Evolutionary conservation across 2,888 invertebrate genomes (phyloP).

Genomic region (Rhorus exstirpatorius): DNA sequence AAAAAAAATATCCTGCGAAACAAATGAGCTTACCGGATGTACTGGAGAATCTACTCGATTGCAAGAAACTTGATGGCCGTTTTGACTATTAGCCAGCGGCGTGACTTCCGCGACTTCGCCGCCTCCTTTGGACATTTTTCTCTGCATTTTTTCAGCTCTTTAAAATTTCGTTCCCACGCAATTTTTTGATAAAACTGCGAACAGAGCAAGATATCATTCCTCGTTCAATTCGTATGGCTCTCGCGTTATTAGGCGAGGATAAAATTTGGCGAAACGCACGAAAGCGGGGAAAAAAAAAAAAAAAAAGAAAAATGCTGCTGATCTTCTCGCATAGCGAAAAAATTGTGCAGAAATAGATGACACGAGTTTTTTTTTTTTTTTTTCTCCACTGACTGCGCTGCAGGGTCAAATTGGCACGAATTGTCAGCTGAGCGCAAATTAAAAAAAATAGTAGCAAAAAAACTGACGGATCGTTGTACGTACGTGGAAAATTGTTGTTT

Average conservation of each 20-base stretch:
- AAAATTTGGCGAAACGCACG: neutral
- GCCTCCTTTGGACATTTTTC: conserved; percentile 80
- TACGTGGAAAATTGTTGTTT: conserved; percentile 22
- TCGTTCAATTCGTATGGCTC: too few relatives aligned
- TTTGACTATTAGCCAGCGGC: conserved; percentile 69
- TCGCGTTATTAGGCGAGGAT: too few relatives aligned
- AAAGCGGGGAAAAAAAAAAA: too few relatives aligned
- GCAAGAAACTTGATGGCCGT: conserved; percentile 77
- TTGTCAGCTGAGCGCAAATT: too few relatives aligned
- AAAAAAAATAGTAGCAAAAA: too few relatives aligned
- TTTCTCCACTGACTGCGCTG: too few relatives aligned
- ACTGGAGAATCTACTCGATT: conserved; percentile 75
- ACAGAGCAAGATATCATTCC: neutral
- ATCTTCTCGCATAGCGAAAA: too few relatives aligned
- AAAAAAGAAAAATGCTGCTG: neutral
- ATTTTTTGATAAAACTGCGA: conserved; percentile 58
- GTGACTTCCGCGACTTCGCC: conserved; percentile 71
- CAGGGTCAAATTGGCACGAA: neutral
- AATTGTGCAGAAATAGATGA: too few relatives aligned
- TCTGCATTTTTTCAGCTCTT: conserved; percentile 79
- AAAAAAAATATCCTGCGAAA: too few relatives aligned
- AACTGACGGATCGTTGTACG: too few relatives aligned
- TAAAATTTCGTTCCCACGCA: conserved; percentile 30
- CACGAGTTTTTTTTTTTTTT: too few relatives aligned
- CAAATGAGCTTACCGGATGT: conserved; percentile 79